Conservation (phyloP, 2,797 vertebrate genomes). For the Eutrigla gurnardus region DNA sequence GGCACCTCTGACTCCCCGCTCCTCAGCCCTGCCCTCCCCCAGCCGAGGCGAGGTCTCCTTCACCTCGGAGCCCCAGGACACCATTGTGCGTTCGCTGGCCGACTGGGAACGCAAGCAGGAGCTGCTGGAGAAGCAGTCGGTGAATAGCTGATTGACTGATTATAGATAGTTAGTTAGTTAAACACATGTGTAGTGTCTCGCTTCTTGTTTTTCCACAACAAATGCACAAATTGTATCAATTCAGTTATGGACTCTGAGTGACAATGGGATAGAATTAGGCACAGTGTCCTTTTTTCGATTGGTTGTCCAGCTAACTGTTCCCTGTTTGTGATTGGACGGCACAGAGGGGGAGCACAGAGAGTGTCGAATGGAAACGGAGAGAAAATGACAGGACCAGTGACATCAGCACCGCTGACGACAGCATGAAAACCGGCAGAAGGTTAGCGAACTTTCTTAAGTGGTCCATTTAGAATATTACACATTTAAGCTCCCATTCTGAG, state of each 20-base stretch:
- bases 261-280: background rate
- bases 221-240: background rate
- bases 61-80: constrained; percentile 79
- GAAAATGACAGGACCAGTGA: constrained; percentile 78
- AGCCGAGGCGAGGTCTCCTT: constrained; percentile 82
- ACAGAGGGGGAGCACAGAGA: constrained; percentile 72
- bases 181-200: too few species aligned
- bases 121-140: constrained; percentile 77
- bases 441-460: constrained; percentile 40
- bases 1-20: constrained; percentile 88
- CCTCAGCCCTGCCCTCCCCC: constrained; percentile 81
- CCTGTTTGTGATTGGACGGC: constrained; percentile 33
- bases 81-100: constrained; percentile 74
- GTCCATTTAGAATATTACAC: background rate
- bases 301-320: background rate
- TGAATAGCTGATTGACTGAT: constrained; percentile 56
- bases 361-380: constrained; percentile 62
- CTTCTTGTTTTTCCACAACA: background rate
- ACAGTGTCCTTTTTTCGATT: background rate
- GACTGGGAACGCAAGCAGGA: constrained; percentile 83
- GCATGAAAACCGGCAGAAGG: constrained; percentile 79
- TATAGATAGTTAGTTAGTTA: background rate
- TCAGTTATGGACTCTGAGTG: background rate
- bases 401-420: constrained; percentile 78
- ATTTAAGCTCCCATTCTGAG: background rate